Evolutionary conservation across 2,888 invertebrate species (phyloP).

Genomic region (Coecobrya sp.): DNA sequence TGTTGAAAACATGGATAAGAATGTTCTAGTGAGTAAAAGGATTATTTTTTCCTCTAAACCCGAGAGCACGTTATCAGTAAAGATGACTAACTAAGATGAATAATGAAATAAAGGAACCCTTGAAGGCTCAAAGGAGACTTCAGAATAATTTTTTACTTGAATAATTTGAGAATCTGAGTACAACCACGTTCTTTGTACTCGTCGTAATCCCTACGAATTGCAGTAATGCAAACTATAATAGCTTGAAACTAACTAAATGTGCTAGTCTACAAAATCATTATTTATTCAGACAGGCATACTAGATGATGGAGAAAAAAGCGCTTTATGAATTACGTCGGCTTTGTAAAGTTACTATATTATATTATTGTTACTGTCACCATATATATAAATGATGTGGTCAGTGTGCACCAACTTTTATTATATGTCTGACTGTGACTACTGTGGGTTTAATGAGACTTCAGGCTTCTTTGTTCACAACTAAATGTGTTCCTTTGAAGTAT

Average conservation of each 20-base stretch:
- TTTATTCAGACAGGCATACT: not conserved
- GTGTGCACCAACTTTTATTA: conserved; percentile 60
- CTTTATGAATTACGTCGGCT: conserved; percentile 69
- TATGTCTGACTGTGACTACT: conserved; percentile 46
- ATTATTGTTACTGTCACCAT: conserved; percentile 30
- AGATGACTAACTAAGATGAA: too few relatives aligned
- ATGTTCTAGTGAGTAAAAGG: not conserved
- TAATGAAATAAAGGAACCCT: not conserved
- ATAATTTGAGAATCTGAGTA: not conserved
- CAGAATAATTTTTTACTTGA: conserved; percentile 29
- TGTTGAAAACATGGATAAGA: not conserved
- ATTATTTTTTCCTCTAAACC: not conserved
- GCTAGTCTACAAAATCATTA: conserved; percentile 51
- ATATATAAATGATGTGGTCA: conserved; percentile 60
- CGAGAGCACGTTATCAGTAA: not conserved
- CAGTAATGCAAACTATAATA: conserved; percentile 41
- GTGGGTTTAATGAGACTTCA: conserved; percentile 10
- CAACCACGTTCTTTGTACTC: conserved; percentile 33
- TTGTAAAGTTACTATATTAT: conserved; percentile 37
- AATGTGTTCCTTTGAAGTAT: not conserved
- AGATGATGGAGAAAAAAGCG: conserved; percentile 1
- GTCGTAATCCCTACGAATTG: conserved; percentile 37
- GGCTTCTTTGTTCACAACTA: conserved; percentile 24
- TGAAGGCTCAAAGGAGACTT: not conserved
- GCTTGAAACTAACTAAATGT: conserved; percentile 49